Percentiles rank a stretch among this genome's conserved stretches.
These are phyloP conservation scores for Panagrolaimus sp. DNA, from an alignment of 1,140 invertebrate species.

Conservation along the genomic window DNA sequence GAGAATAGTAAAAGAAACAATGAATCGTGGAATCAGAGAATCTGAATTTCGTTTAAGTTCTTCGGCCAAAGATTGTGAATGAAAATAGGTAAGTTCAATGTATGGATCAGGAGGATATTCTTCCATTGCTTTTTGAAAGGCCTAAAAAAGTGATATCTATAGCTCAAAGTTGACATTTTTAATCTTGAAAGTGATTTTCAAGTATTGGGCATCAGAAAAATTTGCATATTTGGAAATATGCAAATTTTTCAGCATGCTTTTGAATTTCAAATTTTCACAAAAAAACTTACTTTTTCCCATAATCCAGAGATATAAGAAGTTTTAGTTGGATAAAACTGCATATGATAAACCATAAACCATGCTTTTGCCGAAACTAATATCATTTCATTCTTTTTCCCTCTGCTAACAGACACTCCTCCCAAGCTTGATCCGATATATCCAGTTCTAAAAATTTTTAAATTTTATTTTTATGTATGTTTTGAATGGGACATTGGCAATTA, in stretches of 20 bases:
- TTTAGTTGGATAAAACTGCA: conserved; percentile 53
- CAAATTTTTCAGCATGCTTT: no score
- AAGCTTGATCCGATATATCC: conserved; percentile 53
- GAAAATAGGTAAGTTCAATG: conserved; percentile 52
- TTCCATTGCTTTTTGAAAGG: conserved; percentile 45
- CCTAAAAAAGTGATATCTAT: no score
- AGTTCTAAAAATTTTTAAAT: no score
- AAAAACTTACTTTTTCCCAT: conserved; percentile 47
- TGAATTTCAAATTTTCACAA: no score
- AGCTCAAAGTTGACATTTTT: no score
- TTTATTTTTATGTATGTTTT: no score
- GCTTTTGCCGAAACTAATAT: conserved; percentile 52
- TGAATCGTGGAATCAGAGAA: conserved; percentile 50
- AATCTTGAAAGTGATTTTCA: no score
- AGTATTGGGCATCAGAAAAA: no score
- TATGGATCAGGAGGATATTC: conserved; percentile 46
- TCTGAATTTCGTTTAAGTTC: conserved; percentile 58
- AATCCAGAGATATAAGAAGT: conserved; percentile 49
- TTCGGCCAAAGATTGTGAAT: conserved; percentile 55
- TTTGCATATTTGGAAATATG: no score
- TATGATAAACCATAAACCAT: conserved; percentile 58
- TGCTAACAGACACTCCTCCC: conserved; percentile 51
- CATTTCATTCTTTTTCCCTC: conserved; percentile 45
- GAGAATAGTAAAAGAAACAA: conserved; percentile 51
- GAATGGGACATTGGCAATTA: no score